Conservation (phyloP, 2,797 vertebrate species). For the Tamandua tetradactyla region DNA sequence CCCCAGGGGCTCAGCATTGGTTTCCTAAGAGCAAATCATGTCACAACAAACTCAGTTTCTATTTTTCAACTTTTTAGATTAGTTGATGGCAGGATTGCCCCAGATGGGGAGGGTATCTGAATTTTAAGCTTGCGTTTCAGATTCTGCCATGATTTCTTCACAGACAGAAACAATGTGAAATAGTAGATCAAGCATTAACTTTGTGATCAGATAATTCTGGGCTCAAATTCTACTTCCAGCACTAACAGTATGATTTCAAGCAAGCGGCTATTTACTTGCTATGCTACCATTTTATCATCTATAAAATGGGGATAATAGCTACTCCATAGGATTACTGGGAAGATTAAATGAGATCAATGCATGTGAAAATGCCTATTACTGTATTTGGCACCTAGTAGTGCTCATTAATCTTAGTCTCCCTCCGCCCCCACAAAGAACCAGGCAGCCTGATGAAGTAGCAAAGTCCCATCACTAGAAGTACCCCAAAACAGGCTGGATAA, state of each 20-base stretch:
- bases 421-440: neutral
- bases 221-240: neutral
- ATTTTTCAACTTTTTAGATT: neutral
- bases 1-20: neutral
- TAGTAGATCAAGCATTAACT: neutral
- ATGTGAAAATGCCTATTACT: neutral
- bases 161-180: neutral
- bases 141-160: slow-evolving; percentile 1
- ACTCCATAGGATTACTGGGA: neutral
- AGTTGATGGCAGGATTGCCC: neutral
- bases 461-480: neutral
- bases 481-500: neutral
- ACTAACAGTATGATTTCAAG: neutral
- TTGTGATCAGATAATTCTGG: neutral
- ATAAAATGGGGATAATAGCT: neutral
- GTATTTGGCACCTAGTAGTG: neutral
- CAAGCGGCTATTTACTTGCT: neutral
- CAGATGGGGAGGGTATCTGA: neutral
- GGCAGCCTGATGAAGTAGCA: neutral
- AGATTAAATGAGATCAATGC: neutral
- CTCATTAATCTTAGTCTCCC: neutral
- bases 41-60: neutral
- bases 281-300: neutral
- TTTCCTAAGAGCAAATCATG: neutral
- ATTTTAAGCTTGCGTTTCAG: slow-evolving; percentile 5